Conservation (phyloP, 2,888 invertebrate species). For the Plebejus melissa region DNA sequence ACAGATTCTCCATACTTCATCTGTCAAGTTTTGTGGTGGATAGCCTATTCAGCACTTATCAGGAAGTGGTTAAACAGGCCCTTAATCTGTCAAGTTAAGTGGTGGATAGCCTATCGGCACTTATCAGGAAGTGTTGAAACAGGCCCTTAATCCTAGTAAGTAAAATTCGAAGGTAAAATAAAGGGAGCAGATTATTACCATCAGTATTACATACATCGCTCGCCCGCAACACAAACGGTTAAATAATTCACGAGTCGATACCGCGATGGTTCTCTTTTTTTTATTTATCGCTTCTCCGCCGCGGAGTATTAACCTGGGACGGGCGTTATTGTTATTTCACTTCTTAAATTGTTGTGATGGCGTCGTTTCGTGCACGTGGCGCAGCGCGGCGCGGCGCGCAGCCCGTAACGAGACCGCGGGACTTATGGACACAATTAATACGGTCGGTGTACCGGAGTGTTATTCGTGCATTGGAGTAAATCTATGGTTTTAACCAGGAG, state of each 20-base stretch:
- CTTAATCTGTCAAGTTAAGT: no score
- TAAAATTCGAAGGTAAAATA: background rate
- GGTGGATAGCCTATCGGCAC: no score
- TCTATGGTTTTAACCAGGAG: no score
- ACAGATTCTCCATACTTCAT: no score
- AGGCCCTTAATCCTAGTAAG: background rate
- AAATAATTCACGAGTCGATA: constrained; percentile 16
- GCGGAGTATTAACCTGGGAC: constrained; percentile 41
- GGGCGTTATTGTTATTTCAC: constrained; percentile 68
- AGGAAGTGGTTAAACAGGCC: no score
- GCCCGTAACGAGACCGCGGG: constrained; percentile 64
- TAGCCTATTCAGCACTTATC: no score
- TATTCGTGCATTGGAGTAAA: no score
- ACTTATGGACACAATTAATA: constrained; percentile 50
- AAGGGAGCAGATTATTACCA: background rate
- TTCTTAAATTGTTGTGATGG: constrained; percentile 76
- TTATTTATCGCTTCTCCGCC: constrained; percentile 16
- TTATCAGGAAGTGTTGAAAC: no score
- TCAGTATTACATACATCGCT: background rate
- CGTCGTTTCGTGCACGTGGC: constrained; percentile 68
- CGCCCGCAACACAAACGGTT: background rate
- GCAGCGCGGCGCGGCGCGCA: constrained; percentile 52
- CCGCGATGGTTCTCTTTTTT: background rate
- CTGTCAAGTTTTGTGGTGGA: no score
- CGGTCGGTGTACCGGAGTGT: no score